A percentile compares a stretch with the other conserved stretches of the same genome.
These are phyloP conservation scores for Bettongia penicillata DNA, from an alignment of 2,113 vertebrate genomes.

Conservation along the genomic window DNA sequence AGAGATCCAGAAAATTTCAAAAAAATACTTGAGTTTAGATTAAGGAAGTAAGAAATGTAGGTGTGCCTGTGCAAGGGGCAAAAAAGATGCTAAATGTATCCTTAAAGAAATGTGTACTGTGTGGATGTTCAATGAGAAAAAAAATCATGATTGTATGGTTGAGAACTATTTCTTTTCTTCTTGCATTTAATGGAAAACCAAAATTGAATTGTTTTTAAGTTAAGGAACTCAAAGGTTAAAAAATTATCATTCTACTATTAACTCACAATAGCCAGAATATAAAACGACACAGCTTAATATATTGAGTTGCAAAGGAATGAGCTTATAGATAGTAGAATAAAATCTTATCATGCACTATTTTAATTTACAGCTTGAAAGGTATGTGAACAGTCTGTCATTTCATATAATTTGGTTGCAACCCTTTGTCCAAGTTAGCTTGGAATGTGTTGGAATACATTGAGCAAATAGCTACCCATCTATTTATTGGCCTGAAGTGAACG, in stretches of 20 bases:
- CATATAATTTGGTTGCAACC: slow-evolving; percentile 57
- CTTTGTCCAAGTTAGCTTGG: slow-evolving; percentile 43
- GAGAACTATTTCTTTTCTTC: slow-evolving; percentile 10
- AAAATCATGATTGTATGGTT: not conserved
- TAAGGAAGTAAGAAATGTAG: not conserved
- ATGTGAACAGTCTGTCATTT: slow-evolving; percentile 64
- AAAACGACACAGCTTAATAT: not conserved
- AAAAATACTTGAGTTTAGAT: slow-evolving; percentile 18
- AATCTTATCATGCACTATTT: slow-evolving; percentile 55
- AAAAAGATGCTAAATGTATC: not conserved
- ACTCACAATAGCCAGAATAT: not conserved
- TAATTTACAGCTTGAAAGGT: slow-evolving; percentile 62
- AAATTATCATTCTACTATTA: not conserved
- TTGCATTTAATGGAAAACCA: not conserved
- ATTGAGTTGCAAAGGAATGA: slow-evolving; percentile 18
- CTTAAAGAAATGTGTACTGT: not conserved
- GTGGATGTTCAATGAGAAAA: not conserved
- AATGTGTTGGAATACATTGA: slow-evolving; percentile 45
- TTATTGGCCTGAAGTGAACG: slow-evolving; percentile 45
- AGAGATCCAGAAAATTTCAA: slow-evolving; percentile 14
- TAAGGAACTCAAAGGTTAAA: slow-evolving; percentile 19
- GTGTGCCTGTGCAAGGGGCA: not conserved
- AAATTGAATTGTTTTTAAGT: slow-evolving; percentile 22
- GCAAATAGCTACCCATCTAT: slow-evolving; percentile 45
- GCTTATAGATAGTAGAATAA: slow-evolving; percentile 40